phyloP scores from a whole-genome alignment of 1,140 invertebrate species.

The Drosophila subpulchrella region DNA sequence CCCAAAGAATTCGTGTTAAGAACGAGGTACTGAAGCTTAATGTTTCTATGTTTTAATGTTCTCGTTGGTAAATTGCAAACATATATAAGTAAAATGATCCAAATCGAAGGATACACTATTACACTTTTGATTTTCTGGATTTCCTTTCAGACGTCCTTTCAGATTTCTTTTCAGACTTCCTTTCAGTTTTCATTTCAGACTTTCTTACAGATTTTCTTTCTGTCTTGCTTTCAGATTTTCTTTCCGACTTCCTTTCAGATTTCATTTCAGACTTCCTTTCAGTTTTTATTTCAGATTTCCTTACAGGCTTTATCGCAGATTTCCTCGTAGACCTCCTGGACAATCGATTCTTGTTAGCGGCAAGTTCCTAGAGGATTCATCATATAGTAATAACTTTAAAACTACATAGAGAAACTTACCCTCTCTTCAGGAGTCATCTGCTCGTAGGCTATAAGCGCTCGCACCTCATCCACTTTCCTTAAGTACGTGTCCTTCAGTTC shows the following conservation, averaged over 20 bases:
- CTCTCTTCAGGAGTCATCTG: neutral
- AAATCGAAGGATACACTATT: neutral
- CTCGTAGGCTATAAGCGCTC: constrained; percentile 12
- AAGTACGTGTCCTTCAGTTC: constrained; percentile 43
- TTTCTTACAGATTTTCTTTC: neutral
- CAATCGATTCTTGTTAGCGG: neutral
- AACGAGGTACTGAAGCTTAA: too few relatives aligned
- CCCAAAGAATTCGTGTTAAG: neutral
- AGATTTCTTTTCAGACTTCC: neutral
- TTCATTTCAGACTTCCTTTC: neutral
- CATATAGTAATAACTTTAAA: too few relatives aligned
- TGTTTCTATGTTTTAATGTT: neutral
- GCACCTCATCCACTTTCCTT: constrained; percentile 32
- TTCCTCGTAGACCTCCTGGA: neutral
- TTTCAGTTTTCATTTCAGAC: neutral
- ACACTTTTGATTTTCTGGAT: neutral
- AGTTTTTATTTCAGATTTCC: neutral
- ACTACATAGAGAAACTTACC: neutral
- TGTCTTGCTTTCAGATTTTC: neutral
- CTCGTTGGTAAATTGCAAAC: constrained; percentile 1
- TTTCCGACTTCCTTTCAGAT: neutral
- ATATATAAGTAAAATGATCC: neutral
- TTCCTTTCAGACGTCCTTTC: neutral
- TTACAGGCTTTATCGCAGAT: neutral
- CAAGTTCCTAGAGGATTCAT: neutral